Evolutionary conservation across 92 coral and sea anemone genomes (phyloP), one percentile per base, ranked within the genome.

Genomic region (Parazoanthus darwini): DNA sequence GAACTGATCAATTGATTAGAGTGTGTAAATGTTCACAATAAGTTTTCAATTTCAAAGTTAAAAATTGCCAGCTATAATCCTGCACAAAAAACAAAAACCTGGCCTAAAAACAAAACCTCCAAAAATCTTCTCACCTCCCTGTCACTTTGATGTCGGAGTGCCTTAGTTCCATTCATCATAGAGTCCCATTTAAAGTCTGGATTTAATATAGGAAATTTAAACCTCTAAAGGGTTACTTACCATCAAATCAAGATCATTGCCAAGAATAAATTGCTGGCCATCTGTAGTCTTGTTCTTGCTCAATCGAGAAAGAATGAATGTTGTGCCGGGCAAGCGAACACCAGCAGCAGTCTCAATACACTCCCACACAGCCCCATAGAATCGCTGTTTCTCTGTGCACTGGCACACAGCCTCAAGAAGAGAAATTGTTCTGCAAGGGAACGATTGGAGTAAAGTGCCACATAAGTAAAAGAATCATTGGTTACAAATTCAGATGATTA

Each of bases 331-430:
- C 63, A 96, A 89, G 18, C 98, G 94, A 6, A 92, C 91, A 76
- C 89, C 81, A 22, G 98, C 85, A 15, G 95, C 88, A 35, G 98
- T 79, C 70, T 89, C 88, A 43, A 96, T 88, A 76, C 96, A 93
- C 39, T 88, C 91, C 98, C 98, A 96, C 80, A 96, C 74, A 4
- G 95, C 92, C 15, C 94, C 91, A 89, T 92, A 96, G 94, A 96
- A 96, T 42, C 90, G 88, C 36, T 78, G 85, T 75, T 90, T 92
- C 80, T 96, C 98, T 65, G 96, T 96, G 77, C 93, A 92, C n/a
- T 93, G 93, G 78, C 98, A 93, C 85, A 95, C 86, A 35, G 94
- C 86, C 29, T 95, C 98, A 68, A 96, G 87, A 77, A 96, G 90
- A 13, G 96, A 89, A 33, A 94, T 93, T 6, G 98, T 96, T 81